A percentile compares a stretch with the other conserved stretches of the same genome.
phyloP scores from a whole-genome alignment of 2,113 vertebrate species.

The Sapajus apella region DNA sequence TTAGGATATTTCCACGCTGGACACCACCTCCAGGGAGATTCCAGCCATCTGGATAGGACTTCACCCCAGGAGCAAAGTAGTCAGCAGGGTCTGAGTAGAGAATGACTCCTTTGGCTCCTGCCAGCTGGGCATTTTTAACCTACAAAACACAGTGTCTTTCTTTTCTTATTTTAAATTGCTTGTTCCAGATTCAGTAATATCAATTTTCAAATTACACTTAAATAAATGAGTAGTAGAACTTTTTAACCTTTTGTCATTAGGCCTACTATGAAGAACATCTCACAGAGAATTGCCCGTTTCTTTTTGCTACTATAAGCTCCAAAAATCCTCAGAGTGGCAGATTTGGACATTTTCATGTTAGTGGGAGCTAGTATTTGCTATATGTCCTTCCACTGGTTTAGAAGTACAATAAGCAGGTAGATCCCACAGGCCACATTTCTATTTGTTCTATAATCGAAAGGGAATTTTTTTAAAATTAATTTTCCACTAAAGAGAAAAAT shows the following conservation, averaged over 20 bases:
- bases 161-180: not conserved
- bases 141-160: slow-evolving; percentile 73
- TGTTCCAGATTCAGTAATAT: not conserved
- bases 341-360: not conserved
- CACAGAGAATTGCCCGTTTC: not conserved
- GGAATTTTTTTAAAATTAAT: not conserved
- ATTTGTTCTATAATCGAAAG: not conserved
- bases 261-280: not conserved
- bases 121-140: slow-evolving; percentile 95
- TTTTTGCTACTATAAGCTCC: not conserved
- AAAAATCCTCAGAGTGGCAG: not conserved
- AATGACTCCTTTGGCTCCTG: slow-evolving; percentile 93
- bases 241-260: not conserved
- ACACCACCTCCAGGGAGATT: slow-evolving; percentile 93
- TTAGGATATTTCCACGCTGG: slow-evolving; percentile 95
- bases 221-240: not conserved
- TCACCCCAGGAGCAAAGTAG: slow-evolving; percentile 89
- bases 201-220: not conserved
- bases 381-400: not conserved
- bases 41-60: slow-evolving; percentile 94
- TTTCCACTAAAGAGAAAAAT: not conserved
- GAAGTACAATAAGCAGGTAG: not conserved
- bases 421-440: not conserved
- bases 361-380: not conserved
- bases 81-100: slow-evolving; percentile 96